Percentiles rank a stretch among this genome's conserved stretches.
phyloP scores from a whole-genome alignment of 2,113 vertebrate genomes.

The Upupa epops region DNA sequence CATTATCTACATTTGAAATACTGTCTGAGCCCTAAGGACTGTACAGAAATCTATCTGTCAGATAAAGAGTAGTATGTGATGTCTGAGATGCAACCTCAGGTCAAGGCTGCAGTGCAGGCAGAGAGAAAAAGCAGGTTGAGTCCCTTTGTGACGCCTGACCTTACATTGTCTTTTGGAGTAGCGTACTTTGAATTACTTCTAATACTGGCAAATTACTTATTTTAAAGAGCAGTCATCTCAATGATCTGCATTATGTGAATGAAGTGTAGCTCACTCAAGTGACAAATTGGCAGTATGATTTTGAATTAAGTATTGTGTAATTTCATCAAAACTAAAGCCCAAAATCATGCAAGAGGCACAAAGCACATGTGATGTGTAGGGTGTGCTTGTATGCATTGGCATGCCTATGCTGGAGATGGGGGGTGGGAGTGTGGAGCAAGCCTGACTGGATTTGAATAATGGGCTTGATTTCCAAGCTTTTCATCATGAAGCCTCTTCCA shows the following conservation, averaged over 20 bases:
- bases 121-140: neutral
- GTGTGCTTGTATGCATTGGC: neutral
- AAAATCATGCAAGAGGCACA: neutral
- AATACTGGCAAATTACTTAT: neutral
- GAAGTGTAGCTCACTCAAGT: neutral
- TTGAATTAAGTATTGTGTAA: neutral
- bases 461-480: slow-evolving; percentile 62
- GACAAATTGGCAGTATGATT: neutral
- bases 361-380: neutral
- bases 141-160: neutral
- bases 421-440: slow-evolving; percentile 2
- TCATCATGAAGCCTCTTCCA: slow-evolving; percentile 36
- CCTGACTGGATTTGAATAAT: slow-evolving; percentile 62
- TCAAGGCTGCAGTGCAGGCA: neutral
- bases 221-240: neutral
- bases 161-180: neutral
- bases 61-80: neutral
- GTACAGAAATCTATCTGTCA: neutral
- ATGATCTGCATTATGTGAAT: neutral
- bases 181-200: neutral
- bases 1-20: neutral
- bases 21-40: neutral
- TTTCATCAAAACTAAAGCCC: neutral
- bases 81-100: neutral
- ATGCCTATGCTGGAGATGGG: neutral